phyloP scores from a whole-genome alignment of 2,888 invertebrate genomes.

The Resseliella maxima region DNA sequence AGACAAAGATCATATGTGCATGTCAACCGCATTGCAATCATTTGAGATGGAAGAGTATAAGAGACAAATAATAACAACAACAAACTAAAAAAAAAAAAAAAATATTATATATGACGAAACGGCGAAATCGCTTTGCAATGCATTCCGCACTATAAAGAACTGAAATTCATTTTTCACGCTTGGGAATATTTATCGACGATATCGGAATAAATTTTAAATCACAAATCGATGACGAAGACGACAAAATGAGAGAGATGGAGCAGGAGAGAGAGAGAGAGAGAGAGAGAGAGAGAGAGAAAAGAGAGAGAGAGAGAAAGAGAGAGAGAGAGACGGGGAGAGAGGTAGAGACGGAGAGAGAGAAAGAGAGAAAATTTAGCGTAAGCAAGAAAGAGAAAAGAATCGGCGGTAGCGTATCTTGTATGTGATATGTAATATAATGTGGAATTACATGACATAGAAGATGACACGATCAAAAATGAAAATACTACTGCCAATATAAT shows the following conservation, averaged over 20 bases:
- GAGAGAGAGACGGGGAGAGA: too few species aligned
- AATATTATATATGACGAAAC: neutral
- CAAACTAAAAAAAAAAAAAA: neutral
- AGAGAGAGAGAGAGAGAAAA: too few species aligned
- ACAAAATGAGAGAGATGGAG: too few species aligned
- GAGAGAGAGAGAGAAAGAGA: too few species aligned
- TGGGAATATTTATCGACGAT: conserved; percentile 53
- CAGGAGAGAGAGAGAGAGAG: too few species aligned
- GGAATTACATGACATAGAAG: conserved; percentile 12
- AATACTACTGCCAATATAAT: neutral
- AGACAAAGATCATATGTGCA: conserved; percentile 22
- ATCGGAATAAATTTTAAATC: conserved; percentile 46
- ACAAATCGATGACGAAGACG: conserved; percentile 36
- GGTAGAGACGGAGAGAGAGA: too few species aligned
- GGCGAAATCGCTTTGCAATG: neutral
- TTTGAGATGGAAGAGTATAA: neutral
- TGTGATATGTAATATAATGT: conserved; percentile 45
- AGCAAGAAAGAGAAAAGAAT: neutral
- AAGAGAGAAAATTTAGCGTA: too few species aligned
- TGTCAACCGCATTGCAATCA: neutral
- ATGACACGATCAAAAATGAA: conserved; percentile 51
- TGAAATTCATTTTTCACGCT: conserved; percentile 53
- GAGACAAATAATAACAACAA: neutral
- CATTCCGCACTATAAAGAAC: conserved; percentile 35
- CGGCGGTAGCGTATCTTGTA: neutral